phyloP scores from a whole-genome alignment of 2,888 invertebrate species.

The Zaprionus bogoriensis region DNA sequence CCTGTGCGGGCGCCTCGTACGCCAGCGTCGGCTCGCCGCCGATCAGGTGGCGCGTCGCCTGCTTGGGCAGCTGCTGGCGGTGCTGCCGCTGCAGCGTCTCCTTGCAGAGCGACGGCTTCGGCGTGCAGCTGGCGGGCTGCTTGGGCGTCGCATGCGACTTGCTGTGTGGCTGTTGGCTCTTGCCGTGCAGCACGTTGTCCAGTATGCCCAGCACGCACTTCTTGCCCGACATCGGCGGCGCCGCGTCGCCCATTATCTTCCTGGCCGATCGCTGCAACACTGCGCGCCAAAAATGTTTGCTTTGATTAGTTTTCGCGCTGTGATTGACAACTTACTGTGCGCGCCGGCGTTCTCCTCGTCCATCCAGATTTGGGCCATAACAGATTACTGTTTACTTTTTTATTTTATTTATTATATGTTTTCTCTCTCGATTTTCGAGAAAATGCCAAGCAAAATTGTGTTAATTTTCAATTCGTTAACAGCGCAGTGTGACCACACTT shows the following conservation, averaged over 20 bases:
- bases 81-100: conserved; percentile 41
- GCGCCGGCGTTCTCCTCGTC: conserved; percentile 34
- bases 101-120: conserved; percentile 44
- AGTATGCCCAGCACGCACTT: conserved; percentile 35
- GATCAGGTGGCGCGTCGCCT: background rate
- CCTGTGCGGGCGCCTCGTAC: background rate
- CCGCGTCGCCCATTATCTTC: conserved; percentile 13
- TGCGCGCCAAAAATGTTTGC: conserved; percentile 6
- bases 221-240: conserved; percentile 8
- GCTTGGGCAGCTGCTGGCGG: background rate
- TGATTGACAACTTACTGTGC: conserved; percentile 17
- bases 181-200: conserved; percentile 32
- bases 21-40: background rate
- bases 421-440: background rate
- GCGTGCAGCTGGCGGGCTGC: conserved; percentile 29
- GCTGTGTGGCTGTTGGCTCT: conserved; percentile 2
- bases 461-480: background rate
- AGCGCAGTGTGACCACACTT: conserved; percentile 20
- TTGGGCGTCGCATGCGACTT: conserved; percentile 1
- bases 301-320: background rate
- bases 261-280: conserved; percentile 27
- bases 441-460: conserved; percentile 16
- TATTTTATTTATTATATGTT: background rate
- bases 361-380: conserved; percentile 45
- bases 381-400: background rate